Base-by-base conservation (phyloP, 2,888 invertebrate species). In the Sarcophaga subvicina region DNA sequence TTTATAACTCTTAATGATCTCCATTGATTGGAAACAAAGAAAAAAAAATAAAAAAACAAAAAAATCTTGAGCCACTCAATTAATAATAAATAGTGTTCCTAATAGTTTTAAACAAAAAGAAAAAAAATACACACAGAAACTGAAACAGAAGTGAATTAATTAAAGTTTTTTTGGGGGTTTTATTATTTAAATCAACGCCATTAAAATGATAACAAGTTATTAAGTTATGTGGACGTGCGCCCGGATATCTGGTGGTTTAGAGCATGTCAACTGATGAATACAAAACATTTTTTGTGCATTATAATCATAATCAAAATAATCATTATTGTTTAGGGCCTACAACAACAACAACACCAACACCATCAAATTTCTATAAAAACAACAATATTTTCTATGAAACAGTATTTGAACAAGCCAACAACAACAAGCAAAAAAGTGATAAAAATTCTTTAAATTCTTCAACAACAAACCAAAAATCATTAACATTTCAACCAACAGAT, bases 201-300 rank as follows among this genome's bases (percentile, higher is more conserved):
- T 37, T 8, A 37, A 37, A 17, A 17, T 27, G 37, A 37, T 14
- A 54, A 54, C 54, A 10, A 54, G 17, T 54, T 17, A 17, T 54
- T 54, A 54, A 54, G 14, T 54, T 54, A 17, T 54, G 45, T 70
- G 4, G 63, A 45, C 37, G 37, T 37, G 37, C 37, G 37, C 0
- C 2, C 37, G 10, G 2, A 37, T 37, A 37, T 37, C 37, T 37
- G 2, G 8, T 37, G 37, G 27, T 77, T 49, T 72, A 64, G 81
- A 87, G 87, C 84, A 84, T 87, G 84, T 87, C 87, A 84, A 79
- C 76, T 84, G 81, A 82, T 84, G 81, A 87, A 82, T 59, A 62
- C 81, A 72, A 84, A 66, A 79, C 12, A 71, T 76, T 70, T 71
- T 69, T 76, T 20, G 45, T 79, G 47, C 84, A 87, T 73, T 77